Evolutionary conservation across 2,113 vertebrate species (phyloP), one percentile per base, ranked within the genome.

Genomic region (Neodon shergylaensis): DNA sequence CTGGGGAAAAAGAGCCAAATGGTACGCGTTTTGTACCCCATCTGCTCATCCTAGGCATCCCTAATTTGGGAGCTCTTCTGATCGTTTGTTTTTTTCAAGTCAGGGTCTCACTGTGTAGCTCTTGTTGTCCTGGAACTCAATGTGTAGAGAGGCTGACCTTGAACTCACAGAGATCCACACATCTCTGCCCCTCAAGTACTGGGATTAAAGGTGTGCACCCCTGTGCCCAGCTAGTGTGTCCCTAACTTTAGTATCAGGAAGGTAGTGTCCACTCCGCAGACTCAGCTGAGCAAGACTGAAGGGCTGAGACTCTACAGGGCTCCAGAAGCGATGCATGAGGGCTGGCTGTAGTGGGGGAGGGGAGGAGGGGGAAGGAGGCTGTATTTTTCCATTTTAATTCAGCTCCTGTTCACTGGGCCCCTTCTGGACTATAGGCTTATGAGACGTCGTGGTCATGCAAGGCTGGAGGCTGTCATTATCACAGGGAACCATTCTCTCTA

Each of bases 401-500:
- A 90, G 90, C 92, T 91, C 70, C 88, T 82, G 95, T 65, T 96
- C 82, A 54, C 77, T 3, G 82, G 95, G 96, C 97, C 97, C 97
- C 97, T 98, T 98, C 97, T 98, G 97, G 96, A 97, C 92, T 90
- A 54, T 63, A 83, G 88, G 91, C 95, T 90, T 91, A 61, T 44
- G 88, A 96, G 95, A 73, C 93, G 87, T 96, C 72, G 82, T 87
- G 33, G 97, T 97, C 97, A 98, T 73, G 94, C 95, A 97, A 94
- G 97, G 97, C 93, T 97, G 93, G 96, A 97, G 70, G 28, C 90
- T 95, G 92, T 96, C 96, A 97, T 97, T 96, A 97, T 91, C 96
- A 76, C 77, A 85, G 74, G 74, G 97, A 98, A 97, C 97, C 84
- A 83, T 68, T 9, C 22, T 52, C 72, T 7, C 96, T 97, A 94